Evolutionary conservation across 2,888 invertebrate genomes (phyloP).

Genomic region (Sisyra nigra): DNA sequence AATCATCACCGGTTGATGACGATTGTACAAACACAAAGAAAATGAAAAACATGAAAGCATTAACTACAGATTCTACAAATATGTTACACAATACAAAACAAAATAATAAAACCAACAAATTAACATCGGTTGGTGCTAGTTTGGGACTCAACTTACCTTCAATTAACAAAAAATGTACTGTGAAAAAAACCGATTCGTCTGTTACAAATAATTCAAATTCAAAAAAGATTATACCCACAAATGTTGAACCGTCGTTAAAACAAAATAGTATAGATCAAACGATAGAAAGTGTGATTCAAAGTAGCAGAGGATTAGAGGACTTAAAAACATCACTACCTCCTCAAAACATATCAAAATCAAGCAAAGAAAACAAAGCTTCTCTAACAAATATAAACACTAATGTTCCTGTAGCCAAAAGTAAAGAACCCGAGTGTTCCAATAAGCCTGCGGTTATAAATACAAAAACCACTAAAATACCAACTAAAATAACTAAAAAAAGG

Average conservation of each 20-base stretch:
- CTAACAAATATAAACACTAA: constrained; percentile 9
- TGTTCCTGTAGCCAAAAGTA: constrained; percentile 6
- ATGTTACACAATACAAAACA: constrained; percentile 20
- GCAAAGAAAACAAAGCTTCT: constrained; percentile 13
- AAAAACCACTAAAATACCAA: constrained; percentile 14
- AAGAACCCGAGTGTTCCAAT: constrained; percentile 1
- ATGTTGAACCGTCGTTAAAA: constrained; percentile 37
- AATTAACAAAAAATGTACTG: constrained; percentile 17
- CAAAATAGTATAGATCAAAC: constrained; percentile 40
- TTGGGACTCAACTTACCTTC: constrained; percentile 10
- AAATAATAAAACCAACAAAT: constrained; percentile 19
- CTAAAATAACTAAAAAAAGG: constrained; percentile 20
- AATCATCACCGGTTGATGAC: constrained; percentile 20
- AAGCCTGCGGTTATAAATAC: constrained; percentile 3
- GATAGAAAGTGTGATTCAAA: constrained; percentile 24
- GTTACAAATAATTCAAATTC: constrained; percentile 13
- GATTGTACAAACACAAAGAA: constrained; percentile 19
- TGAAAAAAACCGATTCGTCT: constrained; percentile 14
- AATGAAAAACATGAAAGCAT: constrained; percentile 21
- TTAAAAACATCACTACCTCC: constrained; percentile 30
- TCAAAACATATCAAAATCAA: constrained; percentile 27
- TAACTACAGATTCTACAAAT: constrained; percentile 15
- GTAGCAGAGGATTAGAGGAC: constrained; percentile 23
- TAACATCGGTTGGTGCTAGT: constrained; percentile 11
- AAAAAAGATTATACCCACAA: constrained; percentile 19